These are phyloP conservation scores for Nomada hirtipes DNA, from an alignment of 2,888 invertebrate species.

Conservation along the genomic window DNA sequence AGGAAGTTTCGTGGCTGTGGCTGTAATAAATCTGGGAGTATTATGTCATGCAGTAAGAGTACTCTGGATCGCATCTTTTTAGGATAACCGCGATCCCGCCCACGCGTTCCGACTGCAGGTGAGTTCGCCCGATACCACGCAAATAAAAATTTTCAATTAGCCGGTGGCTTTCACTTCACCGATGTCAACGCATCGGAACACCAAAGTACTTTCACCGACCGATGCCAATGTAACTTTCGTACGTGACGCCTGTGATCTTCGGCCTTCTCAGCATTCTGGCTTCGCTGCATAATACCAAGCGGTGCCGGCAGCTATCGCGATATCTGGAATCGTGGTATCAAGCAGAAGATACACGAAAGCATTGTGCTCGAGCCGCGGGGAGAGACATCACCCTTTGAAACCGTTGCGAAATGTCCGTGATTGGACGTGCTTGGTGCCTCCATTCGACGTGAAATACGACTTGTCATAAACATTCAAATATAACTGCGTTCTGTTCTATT, in stretches of 20 bases:
- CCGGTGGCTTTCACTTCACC: constrained; percentile 61
- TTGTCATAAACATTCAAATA: constrained; percentile 30
- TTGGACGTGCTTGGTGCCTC: not conserved
- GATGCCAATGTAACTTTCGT: constrained; percentile 9
- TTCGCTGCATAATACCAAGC: constrained; percentile 17
- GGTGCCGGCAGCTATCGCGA: constrained; percentile 16
- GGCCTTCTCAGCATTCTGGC: constrained; percentile 21
- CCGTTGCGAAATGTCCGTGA: not conserved
- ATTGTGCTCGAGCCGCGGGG: constrained; percentile 19
- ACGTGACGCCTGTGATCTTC: constrained; percentile 33
- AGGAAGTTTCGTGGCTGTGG: no score
- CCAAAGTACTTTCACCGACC: constrained; percentile 60
- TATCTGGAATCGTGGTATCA: constrained; percentile 30
- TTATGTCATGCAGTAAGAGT: no score
- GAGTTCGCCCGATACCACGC: constrained; percentile 35
- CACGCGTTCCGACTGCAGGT: not conserved
- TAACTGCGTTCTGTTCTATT: constrained; percentile 3
- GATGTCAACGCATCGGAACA: constrained; percentile 27
- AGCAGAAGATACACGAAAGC: constrained; percentile 8
- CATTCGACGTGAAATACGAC: constrained; percentile 13
- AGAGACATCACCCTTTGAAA: constrained; percentile 22
- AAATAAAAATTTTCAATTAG: constrained; percentile 66
- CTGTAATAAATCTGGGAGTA: no score
- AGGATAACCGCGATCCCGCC: no score
- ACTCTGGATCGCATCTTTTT: not conserved